Evolutionary conservation across 1,140 invertebrate genomes (phyloP).

Genomic region (Oryctes rhinoceros): DNA sequence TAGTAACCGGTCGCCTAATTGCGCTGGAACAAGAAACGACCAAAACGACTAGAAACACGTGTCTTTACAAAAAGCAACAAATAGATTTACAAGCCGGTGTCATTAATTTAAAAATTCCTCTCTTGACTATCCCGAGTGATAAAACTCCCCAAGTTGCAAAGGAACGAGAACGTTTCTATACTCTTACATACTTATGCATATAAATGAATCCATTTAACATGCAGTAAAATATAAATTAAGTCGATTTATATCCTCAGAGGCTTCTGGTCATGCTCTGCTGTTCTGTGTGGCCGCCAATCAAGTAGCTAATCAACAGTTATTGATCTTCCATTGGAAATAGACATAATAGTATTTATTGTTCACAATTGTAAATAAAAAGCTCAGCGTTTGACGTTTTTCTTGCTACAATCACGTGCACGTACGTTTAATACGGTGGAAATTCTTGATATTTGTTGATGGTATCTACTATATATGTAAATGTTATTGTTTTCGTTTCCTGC

Average conservation of each 20-base stretch:
- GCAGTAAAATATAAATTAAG: slow-evolving; percentile 45
- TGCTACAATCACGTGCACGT: neutral
- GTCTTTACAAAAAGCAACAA: slow-evolving; percentile 5
- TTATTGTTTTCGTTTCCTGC: slow-evolving; percentile 16
- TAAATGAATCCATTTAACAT: slow-evolving; percentile 36
- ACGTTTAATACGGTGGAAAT: slow-evolving; percentile 2
- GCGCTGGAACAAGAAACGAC: neutral
- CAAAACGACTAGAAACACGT: slow-evolving; percentile 15
- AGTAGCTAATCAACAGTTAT: slow-evolving; percentile 42
- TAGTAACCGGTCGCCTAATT: neutral
- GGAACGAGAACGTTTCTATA: neutral
- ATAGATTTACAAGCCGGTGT: slow-evolving; percentile 1
- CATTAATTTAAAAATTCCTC: slow-evolving; percentile 6
- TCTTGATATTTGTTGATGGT: slow-evolving; percentile 1
- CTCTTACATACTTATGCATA: slow-evolving; percentile 23
- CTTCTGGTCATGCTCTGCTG: slow-evolving; percentile 7
- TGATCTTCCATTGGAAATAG: slow-evolving; percentile 33
- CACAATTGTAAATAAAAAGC: neutral
- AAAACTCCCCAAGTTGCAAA: neutral
- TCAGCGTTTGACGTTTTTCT: neutral
- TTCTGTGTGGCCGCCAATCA: slow-evolving; percentile 42
- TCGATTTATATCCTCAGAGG: slow-evolving; percentile 43
- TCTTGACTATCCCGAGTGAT: neutral
- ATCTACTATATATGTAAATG: slow-evolving; percentile 1
- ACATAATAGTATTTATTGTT: slow-evolving; percentile 36